phyloP scores from a whole-genome alignment of 2,113 vertebrate genomes.

The Centropus bengalensis region DNA sequence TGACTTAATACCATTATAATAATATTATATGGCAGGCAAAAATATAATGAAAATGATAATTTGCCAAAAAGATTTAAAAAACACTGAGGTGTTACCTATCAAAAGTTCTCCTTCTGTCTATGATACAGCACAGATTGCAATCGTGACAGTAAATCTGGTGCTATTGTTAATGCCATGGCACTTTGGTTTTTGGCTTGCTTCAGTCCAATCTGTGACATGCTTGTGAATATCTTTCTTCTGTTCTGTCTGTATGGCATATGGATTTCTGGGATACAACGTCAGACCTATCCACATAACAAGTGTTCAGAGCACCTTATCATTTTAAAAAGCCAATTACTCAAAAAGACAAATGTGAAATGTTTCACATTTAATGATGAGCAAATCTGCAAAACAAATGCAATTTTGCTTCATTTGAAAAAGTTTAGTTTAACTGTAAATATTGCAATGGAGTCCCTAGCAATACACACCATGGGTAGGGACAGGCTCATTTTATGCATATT shows the following conservation, averaged over 20 bases:
- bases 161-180: slow-evolving; percentile 91
- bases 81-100: slow-evolving; percentile 90
- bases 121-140: slow-evolving; percentile 92
- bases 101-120: slow-evolving; percentile 91
- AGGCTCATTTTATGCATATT: slow-evolving; percentile 85
- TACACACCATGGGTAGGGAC: slow-evolving; percentile 80
- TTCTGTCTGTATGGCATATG: slow-evolving; percentile 93
- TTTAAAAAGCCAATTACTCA: slow-evolving; percentile 90
- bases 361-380: slow-evolving; percentile 88
- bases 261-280: slow-evolving; percentile 90
- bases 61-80: slow-evolving; percentile 89
- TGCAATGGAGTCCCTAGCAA: slow-evolving; percentile 85
- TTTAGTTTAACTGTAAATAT: slow-evolving; percentile 88
- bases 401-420: slow-evolving; percentile 83
- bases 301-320: slow-evolving; percentile 90
- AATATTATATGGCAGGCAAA: slow-evolving; percentile 88
- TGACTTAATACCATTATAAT: slow-evolving; percentile 78
- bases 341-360: slow-evolving; percentile 91
- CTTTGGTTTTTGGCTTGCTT: slow-evolving; percentile 89
- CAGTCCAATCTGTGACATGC: slow-evolving; percentile 91
- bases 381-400: slow-evolving; percentile 89
- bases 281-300: slow-evolving; percentile 90
- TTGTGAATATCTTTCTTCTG: slow-evolving; percentile 91
- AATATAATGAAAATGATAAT: slow-evolving; percentile 91
- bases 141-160: slow-evolving; percentile 92